Evolutionary conservation across 2,797 vertebrate genomes (phyloP).

Genomic region (Onychomys leucogaster): DNA sequence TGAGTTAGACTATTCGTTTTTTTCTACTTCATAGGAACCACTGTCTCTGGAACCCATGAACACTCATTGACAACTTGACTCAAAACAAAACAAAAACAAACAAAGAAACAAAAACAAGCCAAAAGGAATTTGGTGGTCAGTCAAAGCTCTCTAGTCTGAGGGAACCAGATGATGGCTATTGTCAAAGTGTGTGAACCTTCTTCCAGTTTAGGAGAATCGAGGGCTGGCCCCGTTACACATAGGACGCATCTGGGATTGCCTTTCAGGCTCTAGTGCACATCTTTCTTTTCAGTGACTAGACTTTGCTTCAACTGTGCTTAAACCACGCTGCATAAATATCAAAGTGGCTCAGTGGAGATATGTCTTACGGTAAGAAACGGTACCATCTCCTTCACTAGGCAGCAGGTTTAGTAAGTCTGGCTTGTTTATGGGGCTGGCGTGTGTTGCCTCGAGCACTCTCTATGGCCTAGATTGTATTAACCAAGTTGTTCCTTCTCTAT

Average conservation of each 20-base stretch:
- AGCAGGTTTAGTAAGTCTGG: conserved; percentile 17
- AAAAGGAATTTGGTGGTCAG: neutral
- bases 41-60: neutral
- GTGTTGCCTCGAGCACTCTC: neutral
- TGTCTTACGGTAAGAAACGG: neutral
- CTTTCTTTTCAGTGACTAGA: neutral
- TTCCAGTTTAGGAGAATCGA: neutral
- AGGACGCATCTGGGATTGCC: neutral
- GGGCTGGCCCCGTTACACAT: neutral
- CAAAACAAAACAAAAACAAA: neutral
- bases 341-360: conserved; percentile 41
- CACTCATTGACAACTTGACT: conserved; percentile 27
- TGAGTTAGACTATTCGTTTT: neutral
- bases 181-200: neutral
- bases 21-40: conserved; percentile 21
- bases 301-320: neutral
- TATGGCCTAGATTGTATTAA: neutral
- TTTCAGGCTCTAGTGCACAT: neutral
- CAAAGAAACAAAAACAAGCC: neutral
- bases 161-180: neutral
- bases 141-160: neutral
- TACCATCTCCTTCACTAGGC: neutral
- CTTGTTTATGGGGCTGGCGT: conserved; percentile 1
- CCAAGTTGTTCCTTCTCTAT: neutral
- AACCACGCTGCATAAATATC: conserved; percentile 1